Evolutionary conservation across 2,797 vertebrate genomes (phyloP).

Genomic region (Macropodus opercularis): DNA sequence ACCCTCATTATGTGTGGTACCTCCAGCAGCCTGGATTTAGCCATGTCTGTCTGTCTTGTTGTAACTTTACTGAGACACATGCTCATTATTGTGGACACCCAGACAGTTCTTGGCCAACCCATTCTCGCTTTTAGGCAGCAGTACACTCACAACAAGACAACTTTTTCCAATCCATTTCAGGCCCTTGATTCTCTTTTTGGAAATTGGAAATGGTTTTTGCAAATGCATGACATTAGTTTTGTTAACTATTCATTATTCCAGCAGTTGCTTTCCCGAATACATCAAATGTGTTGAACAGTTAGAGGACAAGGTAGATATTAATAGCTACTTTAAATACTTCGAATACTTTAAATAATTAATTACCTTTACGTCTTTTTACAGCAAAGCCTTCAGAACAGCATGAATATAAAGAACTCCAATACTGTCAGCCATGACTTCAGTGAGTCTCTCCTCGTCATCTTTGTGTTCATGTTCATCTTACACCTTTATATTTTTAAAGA

Average conservation of each 20-base stretch:
- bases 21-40: neutral
- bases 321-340: constrained; percentile 2
- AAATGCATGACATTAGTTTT: neutral
- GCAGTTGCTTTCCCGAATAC: neutral
- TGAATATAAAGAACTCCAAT: constrained; percentile 78
- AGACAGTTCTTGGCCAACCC: neutral
- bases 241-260: neutral
- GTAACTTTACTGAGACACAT: neutral
- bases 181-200: neutral
- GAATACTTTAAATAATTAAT: constrained; percentile 5
- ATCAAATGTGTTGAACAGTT: neutral
- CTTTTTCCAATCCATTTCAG: neutral
- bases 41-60: neutral
- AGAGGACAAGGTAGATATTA: constrained; percentile 2
- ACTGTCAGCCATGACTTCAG: constrained; percentile 84
- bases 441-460: constrained; percentile 73
- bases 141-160: neutral
- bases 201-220: neutral
- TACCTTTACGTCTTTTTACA: constrained; percentile 57
- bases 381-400: constrained; percentile 85
- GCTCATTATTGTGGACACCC: neutral
- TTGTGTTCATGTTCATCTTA: neutral
- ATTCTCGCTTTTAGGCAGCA: neutral
- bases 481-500: constrained; percentile 4
- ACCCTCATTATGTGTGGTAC: neutral